Base-by-base conservation (phyloP, 1,140 invertebrate species). In the Trachymyrmex septentrionalis region DNA sequence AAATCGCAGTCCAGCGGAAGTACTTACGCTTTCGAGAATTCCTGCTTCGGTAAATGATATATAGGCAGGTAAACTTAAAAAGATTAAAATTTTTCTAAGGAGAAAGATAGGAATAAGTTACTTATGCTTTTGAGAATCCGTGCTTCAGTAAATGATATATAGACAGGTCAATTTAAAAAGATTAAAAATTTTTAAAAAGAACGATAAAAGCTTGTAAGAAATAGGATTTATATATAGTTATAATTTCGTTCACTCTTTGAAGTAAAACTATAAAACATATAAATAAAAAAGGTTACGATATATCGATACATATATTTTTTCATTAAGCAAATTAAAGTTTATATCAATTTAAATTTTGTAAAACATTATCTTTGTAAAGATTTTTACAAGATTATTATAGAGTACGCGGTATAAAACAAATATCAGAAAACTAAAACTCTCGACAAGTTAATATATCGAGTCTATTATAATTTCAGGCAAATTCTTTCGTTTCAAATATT, bases 11-110 rank as follows among this genome's bases (percentile, higher is more conserved):
- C 69, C 69, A 27, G 12, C 55, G 69, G n/a, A 84, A 84, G 34
- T 84, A 84, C 80, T 84, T 84, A 50, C 30, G 69, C 38, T 84
- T 61, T 63, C 57, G 38, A 71, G 38, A 84, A 84, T 84, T 38
- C 24, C 24, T 48, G 69, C 24, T 63, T 61, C 5, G 78, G 27
- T 59, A 21, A 59, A 48, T 80, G 63, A 80, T 82, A 48, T 82
- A 72, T 48, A 72, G 50, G 57, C n/a, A n/a, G 30, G 10, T 27
- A 27, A 19, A 66, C 3, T 50, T 21, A 19, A 48, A 21, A 53
- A 50, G 63, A 78, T 66, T 66, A 30, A 27, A 53, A 30, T 75
- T 48, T 80, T 80, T 55, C 9, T 16, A 24, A 2, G 5, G 48
- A 21, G 12, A 57, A 21, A 75, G 19, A 34, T 16, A 14, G 7